A percentile compares a stretch with the other conserved stretches of the same genome.
Evolutionary conservation across 1,140 invertebrate species (phyloP).

Genomic region (Hycleus cichorii): DNA sequence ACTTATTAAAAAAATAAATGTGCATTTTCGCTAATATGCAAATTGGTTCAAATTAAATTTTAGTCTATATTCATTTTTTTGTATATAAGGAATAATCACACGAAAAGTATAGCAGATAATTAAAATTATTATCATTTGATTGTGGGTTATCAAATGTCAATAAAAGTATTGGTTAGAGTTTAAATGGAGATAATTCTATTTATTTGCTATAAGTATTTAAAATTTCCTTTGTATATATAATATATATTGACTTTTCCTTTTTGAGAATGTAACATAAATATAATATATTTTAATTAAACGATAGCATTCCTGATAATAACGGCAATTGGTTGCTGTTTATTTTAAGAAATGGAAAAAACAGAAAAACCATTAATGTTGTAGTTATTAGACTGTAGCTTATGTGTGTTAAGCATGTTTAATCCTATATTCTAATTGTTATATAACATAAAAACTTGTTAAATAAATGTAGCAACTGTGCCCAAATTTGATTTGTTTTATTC

Average conservation of each 20-base stretch:
- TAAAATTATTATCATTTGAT: too few species aligned
- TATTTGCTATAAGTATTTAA: background rate
- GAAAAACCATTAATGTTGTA: slow-evolving; percentile 17
- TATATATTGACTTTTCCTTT: background rate
- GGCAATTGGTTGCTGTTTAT: background rate
- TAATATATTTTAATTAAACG: background rate
- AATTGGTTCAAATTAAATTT: too few species aligned
- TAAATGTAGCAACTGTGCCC: slow-evolving; percentile 35
- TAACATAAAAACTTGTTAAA: slow-evolving; percentile 34
- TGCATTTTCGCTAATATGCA: too few species aligned
- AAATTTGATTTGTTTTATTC: background rate
- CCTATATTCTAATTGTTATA: slow-evolving; percentile 36
- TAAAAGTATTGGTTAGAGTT: too few species aligned
- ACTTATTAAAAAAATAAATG: background rate
- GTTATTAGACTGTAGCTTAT: slow-evolving; percentile 28
- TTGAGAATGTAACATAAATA: background rate
- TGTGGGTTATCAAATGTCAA: too few species aligned
- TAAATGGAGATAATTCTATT: background rate
- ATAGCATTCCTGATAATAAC: background rate
- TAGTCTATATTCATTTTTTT: too few species aligned
- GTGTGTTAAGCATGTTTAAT: slow-evolving; percentile 34
- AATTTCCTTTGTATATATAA: background rate
- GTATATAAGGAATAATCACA: too few species aligned
- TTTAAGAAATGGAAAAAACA: background rate
- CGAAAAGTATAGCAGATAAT: too few species aligned